Conservation (phyloP, 2,888 invertebrate genomes). For the Tholera decimalis region DNA sequence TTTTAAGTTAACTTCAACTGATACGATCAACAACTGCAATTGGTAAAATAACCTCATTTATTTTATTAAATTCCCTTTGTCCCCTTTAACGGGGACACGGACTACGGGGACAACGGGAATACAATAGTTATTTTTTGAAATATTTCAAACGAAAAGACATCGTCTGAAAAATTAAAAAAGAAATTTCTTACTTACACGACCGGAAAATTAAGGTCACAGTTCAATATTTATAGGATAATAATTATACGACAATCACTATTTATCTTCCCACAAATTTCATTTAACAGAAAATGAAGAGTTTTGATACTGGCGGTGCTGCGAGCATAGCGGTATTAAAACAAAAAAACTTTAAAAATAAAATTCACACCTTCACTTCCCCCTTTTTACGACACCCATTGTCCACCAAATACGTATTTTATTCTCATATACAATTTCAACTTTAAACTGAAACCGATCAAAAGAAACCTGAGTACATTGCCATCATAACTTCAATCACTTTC, state of each 20-base stretch:
- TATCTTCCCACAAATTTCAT: no score
- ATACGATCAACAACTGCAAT: not conserved
- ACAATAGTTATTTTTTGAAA: no score
- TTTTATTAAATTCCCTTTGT: no score
- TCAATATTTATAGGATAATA: no score
- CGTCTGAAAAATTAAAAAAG: not conserved
- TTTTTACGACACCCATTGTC: conserved; percentile 32
- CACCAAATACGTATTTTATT: conserved; percentile 51
- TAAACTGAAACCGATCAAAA: conserved; percentile 47
- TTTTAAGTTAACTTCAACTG: not conserved
- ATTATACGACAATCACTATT: no score
- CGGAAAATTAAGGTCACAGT: no score
- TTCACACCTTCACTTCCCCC: conserved; percentile 13
- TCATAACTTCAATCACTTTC: conserved; percentile 75
- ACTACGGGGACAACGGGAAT: no score
- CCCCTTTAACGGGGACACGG: no score
- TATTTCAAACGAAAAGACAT: no score
- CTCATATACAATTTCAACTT: conserved; percentile 44
- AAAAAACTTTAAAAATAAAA: conserved; percentile 3
- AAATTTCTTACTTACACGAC: not conserved
- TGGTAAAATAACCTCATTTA: not conserved
- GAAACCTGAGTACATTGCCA: conserved; percentile 51
- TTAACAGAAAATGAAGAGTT: conserved; percentile 2
- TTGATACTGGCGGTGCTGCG: not conserved
- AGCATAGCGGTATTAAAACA: not conserved